A percentile compares a stretch with the other conserved stretches of the same genome.
These are phyloP conservation scores for Hetaerina titia DNA, from an alignment of 2,888 invertebrate species.

Conservation along the genomic window DNA sequence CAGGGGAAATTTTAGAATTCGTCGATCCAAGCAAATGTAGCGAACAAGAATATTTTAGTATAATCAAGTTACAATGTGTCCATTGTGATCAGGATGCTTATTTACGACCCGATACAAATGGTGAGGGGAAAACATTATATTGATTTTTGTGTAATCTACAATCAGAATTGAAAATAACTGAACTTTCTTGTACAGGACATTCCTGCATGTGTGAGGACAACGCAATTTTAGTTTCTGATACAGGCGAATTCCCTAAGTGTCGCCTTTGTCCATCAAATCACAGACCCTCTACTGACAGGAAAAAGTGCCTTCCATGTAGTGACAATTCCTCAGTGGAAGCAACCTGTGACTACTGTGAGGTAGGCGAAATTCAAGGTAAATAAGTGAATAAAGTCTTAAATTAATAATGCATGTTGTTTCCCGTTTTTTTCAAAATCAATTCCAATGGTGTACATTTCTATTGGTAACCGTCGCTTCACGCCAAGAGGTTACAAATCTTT, in stretches of 20 bases:
- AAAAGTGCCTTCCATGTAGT: conserved; percentile 75
- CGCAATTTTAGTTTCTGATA: conserved; percentile 74
- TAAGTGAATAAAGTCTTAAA: conserved; percentile 66
- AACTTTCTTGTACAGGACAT: conserved; percentile 75
- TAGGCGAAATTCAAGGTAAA: conserved; percentile 75
- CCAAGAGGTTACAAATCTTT: too few relatives aligned
- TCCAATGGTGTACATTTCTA: neutral
- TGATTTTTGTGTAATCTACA: conserved; percentile 47
- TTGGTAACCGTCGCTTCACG: too few relatives aligned
- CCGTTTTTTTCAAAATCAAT: neutral
- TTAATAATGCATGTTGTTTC: neutral
- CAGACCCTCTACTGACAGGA: conserved; percentile 75
- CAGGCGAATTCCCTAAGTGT: conserved; percentile 72
- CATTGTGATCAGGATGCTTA: conserved; percentile 77
- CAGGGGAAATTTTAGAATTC: conserved; percentile 72
- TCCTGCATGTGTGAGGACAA: conserved; percentile 77
- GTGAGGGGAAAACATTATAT: conserved; percentile 74
- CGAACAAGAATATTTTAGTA: conserved; percentile 78
- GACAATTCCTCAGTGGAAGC: conserved; percentile 70
- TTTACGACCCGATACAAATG: conserved; percentile 75
- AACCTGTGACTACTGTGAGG: conserved; percentile 73
- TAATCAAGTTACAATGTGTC: conserved; percentile 78
- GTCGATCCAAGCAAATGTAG: conserved; percentile 75
- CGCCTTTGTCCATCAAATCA: conserved; percentile 74
- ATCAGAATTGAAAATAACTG: conserved; percentile 19